Percentiles rank a stretch among this genome's conserved stretches.
phyloP scores from a whole-genome alignment of 2,797 vertebrate species.

The Amazona ochrocephala region DNA sequence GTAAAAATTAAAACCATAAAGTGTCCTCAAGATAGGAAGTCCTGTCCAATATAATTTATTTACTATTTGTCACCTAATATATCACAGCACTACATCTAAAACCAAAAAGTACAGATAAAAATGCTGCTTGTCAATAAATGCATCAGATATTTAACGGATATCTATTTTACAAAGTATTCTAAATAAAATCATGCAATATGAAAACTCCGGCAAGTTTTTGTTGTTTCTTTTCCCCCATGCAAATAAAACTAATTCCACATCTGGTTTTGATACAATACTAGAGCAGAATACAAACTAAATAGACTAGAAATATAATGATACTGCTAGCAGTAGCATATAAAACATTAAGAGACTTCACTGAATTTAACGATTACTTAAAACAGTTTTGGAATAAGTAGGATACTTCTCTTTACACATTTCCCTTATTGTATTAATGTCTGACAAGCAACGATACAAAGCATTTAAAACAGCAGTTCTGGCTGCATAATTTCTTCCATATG shows the following conservation, averaged over 20 bases:
- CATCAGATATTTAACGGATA: neutral
- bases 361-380: neutral
- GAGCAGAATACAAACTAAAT: conserved; percentile 12
- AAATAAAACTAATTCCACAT: conserved; percentile 26
- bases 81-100: neutral
- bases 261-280: conserved; percentile 25
- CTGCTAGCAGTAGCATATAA: conserved; percentile 21
- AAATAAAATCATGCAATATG: neutral
- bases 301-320: conserved; percentile 3
- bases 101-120: neutral
- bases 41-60: neutral
- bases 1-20: conserved; percentile 34
- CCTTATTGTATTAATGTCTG: conserved; percentile 55
- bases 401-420: conserved; percentile 31
- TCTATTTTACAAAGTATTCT: neutral
- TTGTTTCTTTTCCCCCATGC: neutral
- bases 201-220: neutral
- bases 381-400: conserved; percentile 30
- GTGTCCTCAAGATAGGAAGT: neutral
- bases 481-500: conserved; percentile 63
- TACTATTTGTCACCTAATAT: neutral
- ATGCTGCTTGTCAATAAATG: neutral
- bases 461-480: conserved; percentile 40
- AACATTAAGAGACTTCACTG: conserved; percentile 30
- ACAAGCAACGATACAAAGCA: conserved; percentile 56